phyloP scores from a whole-genome alignment of 2,113 vertebrate species.

The Triplophysa dalaica region DNA sequence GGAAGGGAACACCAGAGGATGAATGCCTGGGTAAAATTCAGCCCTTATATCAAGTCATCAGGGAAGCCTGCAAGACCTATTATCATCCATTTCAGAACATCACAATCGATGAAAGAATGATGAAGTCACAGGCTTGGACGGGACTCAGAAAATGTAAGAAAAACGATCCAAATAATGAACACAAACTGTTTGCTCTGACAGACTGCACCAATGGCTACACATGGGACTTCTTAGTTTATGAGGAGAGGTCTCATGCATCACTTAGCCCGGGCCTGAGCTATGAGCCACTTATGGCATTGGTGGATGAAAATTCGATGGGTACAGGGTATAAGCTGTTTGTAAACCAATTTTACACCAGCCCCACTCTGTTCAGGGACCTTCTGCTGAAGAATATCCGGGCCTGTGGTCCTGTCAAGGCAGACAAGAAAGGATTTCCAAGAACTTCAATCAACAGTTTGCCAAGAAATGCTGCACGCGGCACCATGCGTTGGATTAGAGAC shows the following conservation, averaged over 20 bases:
- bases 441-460: not conserved
- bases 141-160: not conserved
- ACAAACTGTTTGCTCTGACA: slow-evolving; percentile 21
- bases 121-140: not conserved
- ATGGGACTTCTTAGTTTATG: slow-evolving; percentile 32
- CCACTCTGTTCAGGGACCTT: slow-evolving; percentile 8
- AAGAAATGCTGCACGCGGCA: not conserved
- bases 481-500: slow-evolving; percentile 38
- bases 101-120: slow-evolving; percentile 25
- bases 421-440: not conserved
- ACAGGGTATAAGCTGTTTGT: slow-evolving; percentile 37
- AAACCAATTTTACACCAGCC: slow-evolving; percentile 7
- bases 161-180: not conserved
- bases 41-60: slow-evolving; percentile 4
- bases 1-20: slow-evolving; percentile 12
- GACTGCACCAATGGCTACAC: slow-evolving; percentile 40
- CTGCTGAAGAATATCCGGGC: not conserved
- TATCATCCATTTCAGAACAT: slow-evolving; percentile 31
- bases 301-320: slow-evolving; percentile 14
- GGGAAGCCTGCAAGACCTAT: not conserved
- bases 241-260: slow-evolving; percentile 6
- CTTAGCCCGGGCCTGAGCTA: slow-evolving; percentile 23
- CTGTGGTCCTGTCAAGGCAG: slow-evolving; percentile 4
- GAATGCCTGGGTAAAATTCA: slow-evolving; percentile 31
- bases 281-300: slow-evolving; percentile 25